A percentile compares a stretch with the other conserved stretches of the same genome.
phyloP scores from a whole-genome alignment of 2,797 vertebrate genomes.

The Bradypodion ventrale region DNA sequence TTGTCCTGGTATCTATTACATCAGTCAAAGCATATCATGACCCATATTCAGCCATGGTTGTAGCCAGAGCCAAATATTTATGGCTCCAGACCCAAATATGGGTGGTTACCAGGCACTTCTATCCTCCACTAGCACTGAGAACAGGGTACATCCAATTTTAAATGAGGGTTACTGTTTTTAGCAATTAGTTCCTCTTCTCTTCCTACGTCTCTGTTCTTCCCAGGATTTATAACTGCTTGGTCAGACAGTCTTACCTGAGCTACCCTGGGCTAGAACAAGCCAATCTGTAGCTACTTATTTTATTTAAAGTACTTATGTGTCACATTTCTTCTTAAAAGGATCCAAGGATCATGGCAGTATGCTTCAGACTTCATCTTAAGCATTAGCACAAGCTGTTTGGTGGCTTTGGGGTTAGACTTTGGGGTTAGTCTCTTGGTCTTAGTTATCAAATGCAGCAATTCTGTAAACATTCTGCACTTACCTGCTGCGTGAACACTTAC shows the following conservation, averaged over 20 bases:
- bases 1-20: background rate
- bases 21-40: background rate
- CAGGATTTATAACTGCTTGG: too few species aligned
- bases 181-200: background rate
- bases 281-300: too few species aligned
- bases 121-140: background rate
- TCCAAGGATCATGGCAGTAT: too few species aligned
- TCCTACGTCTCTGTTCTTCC: background rate
- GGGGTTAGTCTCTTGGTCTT: background rate
- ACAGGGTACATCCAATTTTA: background rate
- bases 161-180: background rate
- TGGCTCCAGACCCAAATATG: background rate
- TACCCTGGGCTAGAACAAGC: too few species aligned
- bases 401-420: too few species aligned
- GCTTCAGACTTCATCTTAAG: too few species aligned
- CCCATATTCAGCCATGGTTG: background rate
- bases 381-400: background rate
- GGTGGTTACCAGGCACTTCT: background rate
- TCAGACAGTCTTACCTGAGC: too few species aligned
- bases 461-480: background rate
- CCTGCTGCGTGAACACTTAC: background rate
- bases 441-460: background rate
- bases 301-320: too few species aligned
- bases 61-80: background rate
- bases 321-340: too few species aligned